Conservation (phyloP, 2,113 vertebrate genomes). For the Gadus chalcogrammus region DNA sequence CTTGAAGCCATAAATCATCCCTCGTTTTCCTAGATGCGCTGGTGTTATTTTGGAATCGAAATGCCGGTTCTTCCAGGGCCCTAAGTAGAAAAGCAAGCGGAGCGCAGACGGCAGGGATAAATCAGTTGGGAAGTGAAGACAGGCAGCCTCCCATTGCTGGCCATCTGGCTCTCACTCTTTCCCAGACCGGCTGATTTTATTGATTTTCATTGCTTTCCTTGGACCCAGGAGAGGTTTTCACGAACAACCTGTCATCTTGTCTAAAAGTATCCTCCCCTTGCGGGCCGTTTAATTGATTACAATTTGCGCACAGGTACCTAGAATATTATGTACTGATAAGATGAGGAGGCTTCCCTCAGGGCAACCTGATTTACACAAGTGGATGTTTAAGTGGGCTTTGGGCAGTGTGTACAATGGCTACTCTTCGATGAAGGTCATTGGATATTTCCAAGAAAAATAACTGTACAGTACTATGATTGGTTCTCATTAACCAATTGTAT, state of each 20-base stretch:
- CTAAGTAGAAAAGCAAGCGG: slow-evolving; percentile 77
- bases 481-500: too few species aligned
- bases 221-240: slow-evolving; percentile 51
- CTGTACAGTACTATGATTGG: too few species aligned
- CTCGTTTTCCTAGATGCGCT: slow-evolving; percentile 65
- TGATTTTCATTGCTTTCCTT: slow-evolving; percentile 74
- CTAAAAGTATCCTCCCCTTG: slow-evolving; percentile 44
- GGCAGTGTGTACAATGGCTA: neutral
- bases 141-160: slow-evolving; percentile 67
- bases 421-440: too few species aligned
- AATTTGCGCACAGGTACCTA: slow-evolving; percentile 28
- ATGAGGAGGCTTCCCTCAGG: slow-evolving; percentile 19
- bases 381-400: neutral
- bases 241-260: slow-evolving; percentile 55
- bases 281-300: slow-evolving; percentile 54
- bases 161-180: slow-evolving; percentile 62
- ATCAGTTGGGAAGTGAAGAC: slow-evolving; percentile 67
- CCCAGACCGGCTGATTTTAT: slow-evolving; percentile 65
- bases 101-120: slow-evolving; percentile 69
- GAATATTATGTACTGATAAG: slow-evolving; percentile 25
- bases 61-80: slow-evolving; percentile 56
- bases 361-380: neutral
- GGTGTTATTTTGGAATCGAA: slow-evolving; percentile 56
- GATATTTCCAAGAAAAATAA: too few species aligned
- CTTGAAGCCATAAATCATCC: slow-evolving; percentile 69